Evolutionary conservation across 1,140 invertebrate genomes (phyloP).

Genomic region (Conus betulinus): DNA sequence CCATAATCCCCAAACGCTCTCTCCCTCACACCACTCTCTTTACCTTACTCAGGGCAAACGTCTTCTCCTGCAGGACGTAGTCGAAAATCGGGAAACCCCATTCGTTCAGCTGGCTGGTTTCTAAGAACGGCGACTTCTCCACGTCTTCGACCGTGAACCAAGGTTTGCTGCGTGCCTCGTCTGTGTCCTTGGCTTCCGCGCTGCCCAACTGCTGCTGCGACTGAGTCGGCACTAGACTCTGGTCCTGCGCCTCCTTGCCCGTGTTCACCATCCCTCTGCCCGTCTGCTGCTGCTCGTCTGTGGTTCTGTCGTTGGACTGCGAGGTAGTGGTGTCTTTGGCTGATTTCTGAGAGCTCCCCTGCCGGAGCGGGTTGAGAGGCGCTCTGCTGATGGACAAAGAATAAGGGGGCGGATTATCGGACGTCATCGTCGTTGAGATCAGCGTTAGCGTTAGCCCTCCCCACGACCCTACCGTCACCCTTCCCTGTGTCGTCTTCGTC

Average conservation of each 20-base stretch:
- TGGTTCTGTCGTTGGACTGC: slow-evolving; percentile 37
- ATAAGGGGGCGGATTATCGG: no score
- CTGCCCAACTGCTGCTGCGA: slow-evolving; percentile 19
- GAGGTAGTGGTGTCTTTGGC: no score
- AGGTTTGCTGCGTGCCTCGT: no score
- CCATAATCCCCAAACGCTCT: no score
- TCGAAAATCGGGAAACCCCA: slow-evolving; percentile 82
- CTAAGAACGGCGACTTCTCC: slow-evolving; percentile 57
- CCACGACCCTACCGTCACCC: no score
- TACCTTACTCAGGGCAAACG: slow-evolving; percentile 79
- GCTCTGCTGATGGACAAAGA: no score
- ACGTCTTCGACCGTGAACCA: slow-evolving; percentile 50
- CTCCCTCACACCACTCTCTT: slow-evolving; percentile 13
- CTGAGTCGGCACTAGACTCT: slow-evolving; percentile 42
- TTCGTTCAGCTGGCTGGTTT: slow-evolving; percentile 62
- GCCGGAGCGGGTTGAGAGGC: no score
- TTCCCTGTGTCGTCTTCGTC: no score
- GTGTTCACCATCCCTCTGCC: slow-evolving; percentile 45
- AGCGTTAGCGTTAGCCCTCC: no score
- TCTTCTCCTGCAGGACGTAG: slow-evolving; percentile 73
- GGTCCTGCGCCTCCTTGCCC: slow-evolving; percentile 43
- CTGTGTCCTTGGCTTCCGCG: slow-evolving; percentile 13
- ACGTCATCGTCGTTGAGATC: no score
- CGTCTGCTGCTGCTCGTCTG: slow-evolving; percentile 51
- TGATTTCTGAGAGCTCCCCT: no score